A percentile compares a stretch with the other conserved stretches of the same genome.
Evolutionary conservation across 2,113 vertebrate genomes (phyloP).

Genomic region (Hoplias malabaricus): DNA sequence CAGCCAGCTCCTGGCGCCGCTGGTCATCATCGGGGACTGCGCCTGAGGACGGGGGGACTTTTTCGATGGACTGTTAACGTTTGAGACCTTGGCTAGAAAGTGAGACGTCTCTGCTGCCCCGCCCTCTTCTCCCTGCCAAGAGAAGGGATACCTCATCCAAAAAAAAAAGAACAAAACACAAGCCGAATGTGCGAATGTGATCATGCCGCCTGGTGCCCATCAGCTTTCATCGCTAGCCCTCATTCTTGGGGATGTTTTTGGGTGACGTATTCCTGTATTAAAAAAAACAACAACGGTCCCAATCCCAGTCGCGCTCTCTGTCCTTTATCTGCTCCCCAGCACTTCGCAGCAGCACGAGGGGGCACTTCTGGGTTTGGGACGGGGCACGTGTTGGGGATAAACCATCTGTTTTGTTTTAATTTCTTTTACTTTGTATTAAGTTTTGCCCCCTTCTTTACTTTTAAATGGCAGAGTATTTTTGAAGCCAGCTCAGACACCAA

Average conservation of each 20-base stretch:
- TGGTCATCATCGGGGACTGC: constrained; percentile 89
- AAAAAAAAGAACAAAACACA: not conserved
- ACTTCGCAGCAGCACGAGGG: constrained; percentile 60
- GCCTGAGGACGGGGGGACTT: constrained; percentile 71
- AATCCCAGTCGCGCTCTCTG: constrained; percentile 49
- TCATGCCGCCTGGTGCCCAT: not conserved
- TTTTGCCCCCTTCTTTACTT: constrained; percentile 38
- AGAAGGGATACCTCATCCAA: not conserved
- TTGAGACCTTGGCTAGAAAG: too few relatives aligned
- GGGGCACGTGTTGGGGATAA: not conserved
- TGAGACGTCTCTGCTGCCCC: constrained; percentile 18
- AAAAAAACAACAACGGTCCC: constrained; percentile 53
- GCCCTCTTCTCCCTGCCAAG: not conserved
- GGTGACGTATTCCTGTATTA: constrained; percentile 21
- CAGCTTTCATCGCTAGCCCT: constrained; percentile 6
- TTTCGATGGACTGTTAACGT: too few relatives aligned
- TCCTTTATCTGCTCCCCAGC: constrained; percentile 64
- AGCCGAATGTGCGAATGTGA: not conserved
- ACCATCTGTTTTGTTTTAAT: not conserved
- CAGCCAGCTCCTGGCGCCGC: constrained; percentile 80
- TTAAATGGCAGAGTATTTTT: constrained; percentile 54
- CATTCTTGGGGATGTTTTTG: not conserved
- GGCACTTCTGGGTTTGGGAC: constrained; percentile 49
- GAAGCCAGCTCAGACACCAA: constrained; percentile 75
- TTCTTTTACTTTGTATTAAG: too few relatives aligned